Evolutionary conservation across 2,113 vertebrate genomes (phyloP).

Genomic region (Chroicocephalus ridibundus): DNA sequence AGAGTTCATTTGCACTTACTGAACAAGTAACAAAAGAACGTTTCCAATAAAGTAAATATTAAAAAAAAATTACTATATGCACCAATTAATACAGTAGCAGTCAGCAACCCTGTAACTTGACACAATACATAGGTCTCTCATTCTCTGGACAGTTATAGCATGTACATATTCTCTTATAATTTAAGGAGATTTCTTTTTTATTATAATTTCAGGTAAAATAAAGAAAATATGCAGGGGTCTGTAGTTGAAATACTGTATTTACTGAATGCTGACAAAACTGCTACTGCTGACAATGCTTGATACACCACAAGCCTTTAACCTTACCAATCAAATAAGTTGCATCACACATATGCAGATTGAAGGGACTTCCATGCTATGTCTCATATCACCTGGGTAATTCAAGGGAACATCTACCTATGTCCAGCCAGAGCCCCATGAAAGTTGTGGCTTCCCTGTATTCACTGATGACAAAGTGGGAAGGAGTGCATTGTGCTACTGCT

Average conservation of each 20-base stretch:
- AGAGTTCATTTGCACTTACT: neutral
- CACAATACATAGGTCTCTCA: neutral
- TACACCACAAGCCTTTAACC: neutral
- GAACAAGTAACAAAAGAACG: neutral
- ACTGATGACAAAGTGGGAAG: neutral
- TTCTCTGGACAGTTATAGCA: neutral
- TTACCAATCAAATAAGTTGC: neutral
- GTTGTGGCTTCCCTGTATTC: neutral
- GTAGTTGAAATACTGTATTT: neutral
- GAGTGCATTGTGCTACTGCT: neutral
- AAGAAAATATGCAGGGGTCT: neutral
- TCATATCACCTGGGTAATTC: neutral
- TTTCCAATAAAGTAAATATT: neutral
- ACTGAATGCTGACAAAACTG: neutral
- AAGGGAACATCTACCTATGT: neutral
- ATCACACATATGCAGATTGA: neutral
- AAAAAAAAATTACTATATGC: neutral
- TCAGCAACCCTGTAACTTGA: neutral
- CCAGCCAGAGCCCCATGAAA: neutral
- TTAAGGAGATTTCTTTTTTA: neutral
- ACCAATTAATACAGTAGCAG: neutral
- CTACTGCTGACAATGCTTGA: neutral
- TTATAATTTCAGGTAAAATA: neutral
- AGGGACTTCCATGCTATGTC: neutral
- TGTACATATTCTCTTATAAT: neutral